phyloP scores from a whole-genome alignment of 2,113 vertebrate species.

The Dasyornis broadbenti region DNA sequence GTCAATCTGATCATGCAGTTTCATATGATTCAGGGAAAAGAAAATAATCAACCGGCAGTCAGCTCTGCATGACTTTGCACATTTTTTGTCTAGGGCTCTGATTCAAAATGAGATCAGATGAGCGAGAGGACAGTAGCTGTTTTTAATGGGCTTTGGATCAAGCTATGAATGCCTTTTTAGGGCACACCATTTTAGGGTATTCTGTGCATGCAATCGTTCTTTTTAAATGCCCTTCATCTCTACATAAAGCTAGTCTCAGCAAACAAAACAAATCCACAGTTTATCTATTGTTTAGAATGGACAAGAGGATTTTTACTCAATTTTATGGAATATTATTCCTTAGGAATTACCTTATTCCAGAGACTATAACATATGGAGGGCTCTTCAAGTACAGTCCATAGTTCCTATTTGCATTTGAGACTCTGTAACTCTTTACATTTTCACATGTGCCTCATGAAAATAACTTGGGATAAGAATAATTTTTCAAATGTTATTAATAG shows the following conservation, averaged over 20 bases:
- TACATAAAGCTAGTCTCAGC: background rate
- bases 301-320: background rate
- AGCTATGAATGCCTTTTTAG: background rate
- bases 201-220: background rate
- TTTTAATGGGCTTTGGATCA: background rate
- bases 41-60: background rate
- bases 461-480: background rate
- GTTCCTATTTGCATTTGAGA: background rate
- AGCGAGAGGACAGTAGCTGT: background rate
- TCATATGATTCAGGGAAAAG: background rate
- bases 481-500: slow-evolving; percentile 63
- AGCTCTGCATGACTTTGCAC: background rate
- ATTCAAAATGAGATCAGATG: background rate
- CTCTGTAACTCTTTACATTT: background rate
- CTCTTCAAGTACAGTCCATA: background rate
- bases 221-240: background rate
- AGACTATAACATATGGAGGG: background rate
- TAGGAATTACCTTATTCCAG: background rate
- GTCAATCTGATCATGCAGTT: background rate
- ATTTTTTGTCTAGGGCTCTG: background rate
- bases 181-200: background rate
- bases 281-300: background rate
- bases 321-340: background rate
- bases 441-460: slow-evolving; percentile 49
- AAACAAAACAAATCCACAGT: background rate